Percentiles rank a stretch among this genome's conserved stretches.
These are phyloP conservation scores for Alosa sapidissima DNA, from an alignment of 2,797 vertebrate species.

Conservation along the genomic window DNA sequence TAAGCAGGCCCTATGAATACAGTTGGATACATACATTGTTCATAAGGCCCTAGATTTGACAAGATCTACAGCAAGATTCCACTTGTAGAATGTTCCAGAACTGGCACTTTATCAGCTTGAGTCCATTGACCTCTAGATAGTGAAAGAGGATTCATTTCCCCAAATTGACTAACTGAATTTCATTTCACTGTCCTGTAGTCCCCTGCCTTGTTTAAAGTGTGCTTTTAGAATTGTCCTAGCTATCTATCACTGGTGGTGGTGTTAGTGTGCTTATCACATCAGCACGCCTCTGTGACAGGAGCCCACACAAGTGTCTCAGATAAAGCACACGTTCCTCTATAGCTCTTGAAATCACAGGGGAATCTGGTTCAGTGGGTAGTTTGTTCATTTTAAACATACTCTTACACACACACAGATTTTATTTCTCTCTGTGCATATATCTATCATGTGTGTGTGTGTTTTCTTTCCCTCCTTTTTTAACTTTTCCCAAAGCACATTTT, in stretches of 20 bases:
- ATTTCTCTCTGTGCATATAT: background rate
- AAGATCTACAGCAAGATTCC: no score
- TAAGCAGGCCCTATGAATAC: no score
- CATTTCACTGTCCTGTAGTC: background rate
- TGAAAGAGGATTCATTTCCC: no score
- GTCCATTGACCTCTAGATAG: no score
- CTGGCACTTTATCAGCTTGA: no score
- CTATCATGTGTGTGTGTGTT: background rate
- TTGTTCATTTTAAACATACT: constrained; percentile 11
- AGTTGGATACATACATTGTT: no score
- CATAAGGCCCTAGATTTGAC: no score
- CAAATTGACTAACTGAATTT: background rate
- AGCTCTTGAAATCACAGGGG: no score
- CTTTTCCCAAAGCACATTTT: background rate
- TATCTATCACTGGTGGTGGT: background rate
- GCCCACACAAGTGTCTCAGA: background rate
- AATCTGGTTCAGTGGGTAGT: no score
- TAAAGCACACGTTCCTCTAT: background rate
- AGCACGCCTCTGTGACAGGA: background rate
- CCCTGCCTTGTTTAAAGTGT: background rate
- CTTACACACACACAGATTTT: constrained; percentile 28
- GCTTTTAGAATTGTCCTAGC: background rate
- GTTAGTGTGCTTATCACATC: background rate
- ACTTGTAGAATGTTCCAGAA: no score
- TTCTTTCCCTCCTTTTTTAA: background rate